Base-by-base conservation (phyloP, 2,888 invertebrate species). In the Hypselothyrea guttata region DNA sequence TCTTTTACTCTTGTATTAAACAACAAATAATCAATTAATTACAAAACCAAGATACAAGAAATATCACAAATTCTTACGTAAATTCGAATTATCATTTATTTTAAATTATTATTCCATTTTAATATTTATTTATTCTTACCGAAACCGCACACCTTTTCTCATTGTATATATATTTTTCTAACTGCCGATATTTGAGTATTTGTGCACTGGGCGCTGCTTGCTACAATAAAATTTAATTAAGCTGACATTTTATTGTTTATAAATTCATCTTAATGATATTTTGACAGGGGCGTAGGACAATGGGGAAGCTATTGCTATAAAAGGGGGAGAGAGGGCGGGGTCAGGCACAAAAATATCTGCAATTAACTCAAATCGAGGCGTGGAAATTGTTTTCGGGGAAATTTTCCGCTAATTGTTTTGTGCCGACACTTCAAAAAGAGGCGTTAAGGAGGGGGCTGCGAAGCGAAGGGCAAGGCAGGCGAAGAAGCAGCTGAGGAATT, bases 261-360 rank as follows among this genome's bases (percentile, higher is more conserved):
- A 83, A 81, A 81, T 81, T 81, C 79, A 83, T 81, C 81, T 78
- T 85, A 81, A 81, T 85, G 84, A 81, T 85, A 83, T 83, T 81
- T 73, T 62, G 70, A 58, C 68, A 53, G 59, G 12, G 11, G 30
- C 4, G 12, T 1, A 8, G 42, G 0, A 4, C 1, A 7, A 13
- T 7, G 13, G 18, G 8, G 11, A 8, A 2, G 16, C 9, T 2
- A 9, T 7, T 5, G 22, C 12, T n/a, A 5, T 30, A n/a, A 9
- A 30, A n/a, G n/a, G 1, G 4, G 11, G 18, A n/a, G n/a, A n/a
- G n/a, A n/a, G 34, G 35, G 16, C 7, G 40, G 18, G 40, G 11
- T 4, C 44, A 16, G 22, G 22, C 22, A 41, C 57, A 62, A 49
- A 65, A 79, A 68, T 77, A 77, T 74, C 66, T 71, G 66, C 83